Percentiles rank a stretch among this genome's conserved stretches.
phyloP scores from a whole-genome alignment of 2,113 vertebrate species.

The Phylloscopus trochilus region DNA sequence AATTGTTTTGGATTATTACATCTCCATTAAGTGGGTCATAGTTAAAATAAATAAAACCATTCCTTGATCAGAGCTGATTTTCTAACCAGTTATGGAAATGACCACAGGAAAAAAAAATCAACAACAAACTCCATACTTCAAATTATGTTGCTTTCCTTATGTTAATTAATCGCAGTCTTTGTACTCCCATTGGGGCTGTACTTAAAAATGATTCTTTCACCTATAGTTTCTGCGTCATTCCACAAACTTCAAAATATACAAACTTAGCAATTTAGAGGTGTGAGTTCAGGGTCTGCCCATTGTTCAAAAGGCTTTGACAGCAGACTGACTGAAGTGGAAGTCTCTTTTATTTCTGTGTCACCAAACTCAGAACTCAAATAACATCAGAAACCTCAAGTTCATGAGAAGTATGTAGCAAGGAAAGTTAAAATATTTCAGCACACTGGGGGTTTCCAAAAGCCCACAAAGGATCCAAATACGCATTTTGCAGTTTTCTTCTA shows the following conservation, averaged over 20 bases:
- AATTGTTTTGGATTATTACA: slow-evolving; percentile 38
- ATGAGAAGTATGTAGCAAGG: background rate
- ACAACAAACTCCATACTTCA: background rate
- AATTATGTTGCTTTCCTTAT: background rate
- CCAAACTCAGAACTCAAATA: background rate
- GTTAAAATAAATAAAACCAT: slow-evolving; percentile 51
- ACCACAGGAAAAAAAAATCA: background rate
- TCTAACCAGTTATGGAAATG: slow-evolving; percentile 13
- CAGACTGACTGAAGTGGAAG: background rate
- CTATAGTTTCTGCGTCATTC: background rate
- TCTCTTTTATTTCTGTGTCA: background rate
- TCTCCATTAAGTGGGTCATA: slow-evolving; percentile 26
- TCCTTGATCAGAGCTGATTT: slow-evolving; percentile 34
- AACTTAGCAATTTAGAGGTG: background rate
- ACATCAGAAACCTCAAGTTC: background rate
- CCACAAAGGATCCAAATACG: background rate
- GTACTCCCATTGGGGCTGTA: background rate
- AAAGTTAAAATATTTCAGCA: background rate
- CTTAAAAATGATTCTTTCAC: background rate
- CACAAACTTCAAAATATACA: background rate
- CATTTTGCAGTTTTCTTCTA: background rate
- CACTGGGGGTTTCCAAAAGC: background rate
- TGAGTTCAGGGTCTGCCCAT: background rate
- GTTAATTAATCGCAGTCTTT: background rate
- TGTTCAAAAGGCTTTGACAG: background rate